These are phyloP conservation scores for Rhingia campestris DNA, from an alignment of 2,888 invertebrate genomes.

Conservation along the genomic window DNA sequence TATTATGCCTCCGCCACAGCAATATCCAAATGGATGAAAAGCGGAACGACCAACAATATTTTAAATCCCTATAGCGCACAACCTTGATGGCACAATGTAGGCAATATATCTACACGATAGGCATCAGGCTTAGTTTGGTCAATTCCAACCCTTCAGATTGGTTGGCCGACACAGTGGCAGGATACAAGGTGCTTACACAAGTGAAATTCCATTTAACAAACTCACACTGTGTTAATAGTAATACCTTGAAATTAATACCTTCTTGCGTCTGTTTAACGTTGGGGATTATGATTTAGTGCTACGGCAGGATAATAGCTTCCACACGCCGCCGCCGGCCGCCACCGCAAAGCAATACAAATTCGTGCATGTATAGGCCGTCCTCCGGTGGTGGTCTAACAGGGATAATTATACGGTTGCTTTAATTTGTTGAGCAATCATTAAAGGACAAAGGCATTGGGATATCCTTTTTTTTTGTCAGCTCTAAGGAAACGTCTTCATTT, in stretches of 20 bases:
- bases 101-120: not conserved
- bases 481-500: conserved; percentile 43
- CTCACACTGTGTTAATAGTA: conserved; percentile 60
- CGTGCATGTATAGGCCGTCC: not conserved
- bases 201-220: conserved; percentile 69
- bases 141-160: conserved; percentile 17
- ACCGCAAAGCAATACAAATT: not conserved
- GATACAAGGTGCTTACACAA: conserved; percentile 72
- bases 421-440: conserved; percentile 69
- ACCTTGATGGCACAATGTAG: conserved; percentile 11
- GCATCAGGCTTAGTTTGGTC: conserved; percentile 2
- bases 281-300: conserved; percentile 63
- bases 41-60: conserved; percentile 52
- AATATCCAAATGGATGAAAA: conserved; percentile 38
- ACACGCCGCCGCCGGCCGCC: conserved; percentile 27
- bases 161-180: conserved; percentile 14
- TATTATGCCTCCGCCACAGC: conserved; percentile 1
- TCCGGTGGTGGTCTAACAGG: conserved; percentile 25
- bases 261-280: conserved; percentile 59
- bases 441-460: conserved; percentile 64
- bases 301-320: conserved; percentile 55
- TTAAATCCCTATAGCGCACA: conserved; percentile 39
- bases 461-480: conserved; percentile 42
- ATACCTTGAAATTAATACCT: conserved; percentile 66
- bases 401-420: conserved; percentile 64